Evolutionary conservation across 2,797 vertebrate genomes (phyloP).

Genomic region (Mormyrops attenuatus): DNA sequence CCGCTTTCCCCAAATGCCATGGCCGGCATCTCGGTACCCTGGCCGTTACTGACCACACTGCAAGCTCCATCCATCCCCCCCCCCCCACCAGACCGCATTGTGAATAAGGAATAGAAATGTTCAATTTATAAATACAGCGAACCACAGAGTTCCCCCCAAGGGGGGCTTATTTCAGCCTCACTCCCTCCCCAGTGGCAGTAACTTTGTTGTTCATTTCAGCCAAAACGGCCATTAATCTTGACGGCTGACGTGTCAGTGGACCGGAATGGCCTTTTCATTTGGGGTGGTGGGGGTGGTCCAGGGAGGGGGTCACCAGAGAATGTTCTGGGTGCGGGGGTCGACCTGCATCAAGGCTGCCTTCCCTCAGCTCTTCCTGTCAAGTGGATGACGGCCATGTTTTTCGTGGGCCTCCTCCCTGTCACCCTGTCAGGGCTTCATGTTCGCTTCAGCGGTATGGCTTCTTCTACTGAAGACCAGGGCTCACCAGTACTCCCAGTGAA

Average conservation of each 20-base stretch:
- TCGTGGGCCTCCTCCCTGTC: not conserved
- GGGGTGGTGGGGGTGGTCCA: too few species aligned
- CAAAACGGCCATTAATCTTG: constrained; percentile 20
- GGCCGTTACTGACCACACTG: not conserved
- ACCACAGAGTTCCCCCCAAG: not conserved
- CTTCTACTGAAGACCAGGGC: not conserved
- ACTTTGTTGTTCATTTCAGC: not conserved
- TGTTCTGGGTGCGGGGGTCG: constrained; percentile 9
- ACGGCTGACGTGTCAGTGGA: constrained; percentile 14
- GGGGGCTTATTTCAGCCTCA: not conserved
- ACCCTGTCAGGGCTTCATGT: not conserved
- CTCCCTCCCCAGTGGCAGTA: not conserved
- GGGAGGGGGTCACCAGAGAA: not conserved
- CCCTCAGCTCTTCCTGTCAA: not conserved
- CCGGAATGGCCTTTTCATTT: constrained; percentile 16
- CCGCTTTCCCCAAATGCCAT: not conserved
- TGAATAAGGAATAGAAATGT: not conserved
- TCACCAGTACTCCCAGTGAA: not conserved
- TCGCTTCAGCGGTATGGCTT: not conserved
- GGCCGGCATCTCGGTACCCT: not conserved
- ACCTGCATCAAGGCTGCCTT: not conserved
- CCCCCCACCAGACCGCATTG: not conserved
- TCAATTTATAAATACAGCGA: not conserved
- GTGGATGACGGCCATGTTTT: not conserved
- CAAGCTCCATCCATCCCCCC: not conserved